phyloP scores from a whole-genome alignment of 2,888 invertebrate species.

The Cyclophora albipunctata region DNA sequence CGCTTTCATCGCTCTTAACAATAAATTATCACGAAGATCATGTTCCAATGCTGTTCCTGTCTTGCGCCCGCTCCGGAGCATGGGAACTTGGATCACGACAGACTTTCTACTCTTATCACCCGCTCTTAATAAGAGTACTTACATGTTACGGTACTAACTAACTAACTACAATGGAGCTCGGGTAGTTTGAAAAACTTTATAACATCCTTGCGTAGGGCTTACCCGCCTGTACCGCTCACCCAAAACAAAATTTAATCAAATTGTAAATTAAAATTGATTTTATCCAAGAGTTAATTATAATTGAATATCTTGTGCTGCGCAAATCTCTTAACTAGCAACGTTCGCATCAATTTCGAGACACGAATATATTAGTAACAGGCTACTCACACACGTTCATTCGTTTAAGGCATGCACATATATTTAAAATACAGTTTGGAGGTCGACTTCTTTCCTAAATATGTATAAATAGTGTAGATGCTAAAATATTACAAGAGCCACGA shows the following conservation, averaged over 20 bases:
- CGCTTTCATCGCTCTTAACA: conserved; percentile 55
- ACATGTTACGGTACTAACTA: too few relatives aligned
- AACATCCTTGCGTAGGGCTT: too few relatives aligned
- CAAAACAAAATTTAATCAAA: too few relatives aligned
- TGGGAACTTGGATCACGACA: conserved; percentile 38
- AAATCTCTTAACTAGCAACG: too few relatives aligned
- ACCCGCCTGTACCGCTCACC: too few relatives aligned
- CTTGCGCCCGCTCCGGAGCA: conserved; percentile 43
- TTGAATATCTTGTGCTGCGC: too few relatives aligned
- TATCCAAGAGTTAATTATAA: too few relatives aligned
- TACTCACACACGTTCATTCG: conserved; percentile 5
- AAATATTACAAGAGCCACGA: conserved; percentile 54
- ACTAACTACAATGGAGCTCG: too few relatives aligned
- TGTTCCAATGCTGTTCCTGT: conserved; percentile 51
- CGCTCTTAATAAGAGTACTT: too few relatives aligned
- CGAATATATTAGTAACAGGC: conserved; percentile 3
- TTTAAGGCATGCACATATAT: conserved; percentile 20
- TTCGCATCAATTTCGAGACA: neutral
- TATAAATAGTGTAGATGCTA: conserved; percentile 21
- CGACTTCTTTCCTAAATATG: conserved; percentile 47
- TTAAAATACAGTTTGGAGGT: conserved; percentile 46
- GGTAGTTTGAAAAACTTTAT: too few relatives aligned
- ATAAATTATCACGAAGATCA: conserved; percentile 69
- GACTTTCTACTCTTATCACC: neutral
- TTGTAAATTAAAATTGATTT: too few relatives aligned